Percentiles rank a stretch among this genome's conserved stretches.
phyloP scores from a whole-genome alignment of 2,888 invertebrate genomes.

The Drosophila maculinotata region DNA sequence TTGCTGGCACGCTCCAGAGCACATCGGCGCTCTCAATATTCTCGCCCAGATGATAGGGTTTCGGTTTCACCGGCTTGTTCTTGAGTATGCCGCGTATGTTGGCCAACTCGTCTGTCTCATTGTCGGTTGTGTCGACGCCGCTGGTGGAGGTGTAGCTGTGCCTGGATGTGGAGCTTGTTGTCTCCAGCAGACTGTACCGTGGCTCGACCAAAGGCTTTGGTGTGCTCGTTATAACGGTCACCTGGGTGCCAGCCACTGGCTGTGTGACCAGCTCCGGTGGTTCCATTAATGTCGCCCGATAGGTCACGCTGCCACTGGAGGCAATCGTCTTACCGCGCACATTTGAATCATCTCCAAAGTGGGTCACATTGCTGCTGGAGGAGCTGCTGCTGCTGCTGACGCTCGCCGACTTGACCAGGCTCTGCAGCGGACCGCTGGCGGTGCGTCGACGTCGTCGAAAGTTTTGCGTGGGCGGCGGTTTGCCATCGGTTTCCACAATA shows the following conservation, averaged over 20 bases:
- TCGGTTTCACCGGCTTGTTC: constrained; percentile 90
- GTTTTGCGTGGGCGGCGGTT: constrained; percentile 93
- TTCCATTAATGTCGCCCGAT: constrained; percentile 73
- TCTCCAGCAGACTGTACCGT: constrained; percentile 62
- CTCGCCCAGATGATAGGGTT: constrained; percentile 90
- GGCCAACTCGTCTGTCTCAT: constrained; percentile 85
- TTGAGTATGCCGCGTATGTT: constrained; percentile 89
- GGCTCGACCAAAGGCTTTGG: constrained; percentile 65
- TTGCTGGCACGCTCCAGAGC: constrained; percentile 86
- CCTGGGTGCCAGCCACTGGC: constrained; percentile 57
- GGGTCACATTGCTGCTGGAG: constrained; percentile 82
- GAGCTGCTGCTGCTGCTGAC: constrained; percentile 69
- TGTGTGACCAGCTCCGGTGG: constrained; percentile 61
- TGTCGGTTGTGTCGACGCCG: constrained; percentile 80
- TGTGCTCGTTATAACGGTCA: constrained; percentile 79
- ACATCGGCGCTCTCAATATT: constrained; percentile 86
- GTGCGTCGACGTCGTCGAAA: constrained; percentile 89
- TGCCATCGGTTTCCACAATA: constrained; percentile 94
- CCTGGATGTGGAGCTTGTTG: constrained; percentile 56
- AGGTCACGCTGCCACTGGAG: constrained; percentile 70
- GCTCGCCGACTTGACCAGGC: constrained; percentile 77
- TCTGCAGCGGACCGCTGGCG: constrained; percentile 84
- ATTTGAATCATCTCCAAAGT: constrained; percentile 87
- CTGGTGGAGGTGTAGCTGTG: constrained; percentile 82
- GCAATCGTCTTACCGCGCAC: constrained; percentile 60